Conservation (phyloP, 2,888 invertebrate species). For the Protophormia terraenovae region DNA sequence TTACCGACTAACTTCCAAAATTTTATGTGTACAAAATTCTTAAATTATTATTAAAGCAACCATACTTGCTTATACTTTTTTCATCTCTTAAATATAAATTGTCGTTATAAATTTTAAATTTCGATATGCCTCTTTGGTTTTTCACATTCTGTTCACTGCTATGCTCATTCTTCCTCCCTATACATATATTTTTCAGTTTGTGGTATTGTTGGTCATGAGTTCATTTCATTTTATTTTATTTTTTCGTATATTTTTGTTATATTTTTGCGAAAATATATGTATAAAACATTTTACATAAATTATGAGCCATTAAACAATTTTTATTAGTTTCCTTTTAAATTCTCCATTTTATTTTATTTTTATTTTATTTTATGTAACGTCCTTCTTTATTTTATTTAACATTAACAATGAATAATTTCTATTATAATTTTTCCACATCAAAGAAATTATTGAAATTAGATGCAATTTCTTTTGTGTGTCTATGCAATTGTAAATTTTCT, state of each 20-base stretch:
- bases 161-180: not conserved
- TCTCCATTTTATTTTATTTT: not conserved
- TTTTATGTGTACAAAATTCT: not conserved
- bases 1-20: too few species aligned
- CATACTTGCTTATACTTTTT: not conserved
- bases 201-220: slow-evolving; percentile 5
- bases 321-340: slow-evolving; percentile 47
- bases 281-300: slow-evolving; percentile 61
- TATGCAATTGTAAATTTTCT: not conserved
- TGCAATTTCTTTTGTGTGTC: not conserved
- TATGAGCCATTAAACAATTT: slow-evolving; percentile 61
- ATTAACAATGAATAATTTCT: slow-evolving; percentile 7
- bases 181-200: not conserved
- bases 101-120: slow-evolving; percentile 41
- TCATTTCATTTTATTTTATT: not conserved
- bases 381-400: not conserved
- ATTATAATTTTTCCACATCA: not conserved
- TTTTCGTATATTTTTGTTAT: not conserved
- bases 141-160: not conserved
- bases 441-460: slow-evolving; percentile 4
- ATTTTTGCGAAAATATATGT: not conserved
- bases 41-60: not conserved
- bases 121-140: not conserved
- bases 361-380: not conserved
- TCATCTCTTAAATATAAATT: slow-evolving; percentile 2